phyloP scores from a whole-genome alignment of 2,113 vertebrate species.

The Saimiri boliviensis region DNA sequence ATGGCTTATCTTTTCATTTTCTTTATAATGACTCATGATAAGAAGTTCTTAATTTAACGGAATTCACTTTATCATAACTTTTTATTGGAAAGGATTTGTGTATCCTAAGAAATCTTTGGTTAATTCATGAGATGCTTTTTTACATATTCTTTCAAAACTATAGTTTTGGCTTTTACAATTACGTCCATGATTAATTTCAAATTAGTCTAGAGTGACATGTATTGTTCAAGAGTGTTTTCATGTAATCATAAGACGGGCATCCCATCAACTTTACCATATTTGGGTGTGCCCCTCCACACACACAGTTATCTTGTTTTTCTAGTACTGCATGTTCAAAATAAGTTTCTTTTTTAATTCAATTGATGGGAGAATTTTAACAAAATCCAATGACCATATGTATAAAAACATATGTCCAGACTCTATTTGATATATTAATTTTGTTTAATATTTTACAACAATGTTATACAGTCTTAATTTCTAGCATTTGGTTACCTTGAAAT shows the following conservation, averaged over 20 bases:
- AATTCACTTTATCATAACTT: neutral
- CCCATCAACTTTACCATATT: neutral
- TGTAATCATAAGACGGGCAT: neutral
- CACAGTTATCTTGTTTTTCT: neutral
- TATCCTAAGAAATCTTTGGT: neutral
- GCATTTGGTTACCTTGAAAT: neutral
- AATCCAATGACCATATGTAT: neutral
- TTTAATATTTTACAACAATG: neutral
- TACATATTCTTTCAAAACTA: neutral
- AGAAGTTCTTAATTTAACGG: constrained; percentile 21
- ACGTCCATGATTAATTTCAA: neutral
- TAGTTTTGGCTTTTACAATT: neutral
- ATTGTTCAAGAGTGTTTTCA: neutral
- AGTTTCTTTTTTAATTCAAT: neutral
- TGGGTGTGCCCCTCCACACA: neutral
- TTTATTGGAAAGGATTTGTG: neutral
- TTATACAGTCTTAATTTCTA: neutral
- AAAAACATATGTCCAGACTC: neutral
- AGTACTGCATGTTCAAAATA: neutral
- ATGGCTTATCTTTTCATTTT: neutral
- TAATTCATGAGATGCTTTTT: neutral
- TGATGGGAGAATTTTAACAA: neutral
- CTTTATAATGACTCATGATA: constrained; percentile 21
- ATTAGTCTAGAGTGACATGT: neutral
- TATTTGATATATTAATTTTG: neutral